Evolutionary conservation across 2,113 vertebrate genomes (phyloP), one percentile per base, ranked within the genome.

Genomic region (Ursus arctos): DNA sequence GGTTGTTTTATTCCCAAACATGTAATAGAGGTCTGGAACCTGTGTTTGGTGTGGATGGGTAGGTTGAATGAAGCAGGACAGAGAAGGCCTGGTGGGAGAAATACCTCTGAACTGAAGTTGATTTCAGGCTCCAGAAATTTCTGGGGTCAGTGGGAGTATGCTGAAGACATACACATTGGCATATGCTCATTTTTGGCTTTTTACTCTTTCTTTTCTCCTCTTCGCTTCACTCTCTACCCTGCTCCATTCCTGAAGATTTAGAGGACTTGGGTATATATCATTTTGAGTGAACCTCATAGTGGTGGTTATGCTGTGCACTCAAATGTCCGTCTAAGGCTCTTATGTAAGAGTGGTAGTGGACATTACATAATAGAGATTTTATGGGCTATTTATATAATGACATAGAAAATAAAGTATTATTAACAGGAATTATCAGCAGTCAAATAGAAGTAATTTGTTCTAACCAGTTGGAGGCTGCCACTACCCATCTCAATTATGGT

Each of bases 361-460:
- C 63, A 7, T 88, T 40, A 57, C 28, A 2, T 85, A 40, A 43
- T 14, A 11, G 31, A 72, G 43, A 82, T 33, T 87, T 83, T 47
- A 36, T 22, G 11, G 51, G 13, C 36, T 61, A 7, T 67, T 84
- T 95, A 57, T 71, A 71, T 85, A 26, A 51, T 88, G 43, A 80
- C 55, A 59, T 24, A 33, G 57, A 84, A 95, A 88, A 40, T n/a
- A 57, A 92, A 92, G 36, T 89, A 53, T 91, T 84, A 24, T 90
- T 93, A 81, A 76, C 63, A 88, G 67, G 74, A 88, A 94, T 74
- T 55, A 31, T 83, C 24, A 28, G 88, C 59, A 92, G 72, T 43
- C 88, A 97, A 86, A 84, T 76, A 83, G 93, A 87, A 81, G 79
- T 95, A 43, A 80, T 96, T 96, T 96, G 91, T 43, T 87, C 63